Base-by-base conservation (phyloP, 1,140 invertebrate genomes). In the Sesamia nonagrioides region DNA sequence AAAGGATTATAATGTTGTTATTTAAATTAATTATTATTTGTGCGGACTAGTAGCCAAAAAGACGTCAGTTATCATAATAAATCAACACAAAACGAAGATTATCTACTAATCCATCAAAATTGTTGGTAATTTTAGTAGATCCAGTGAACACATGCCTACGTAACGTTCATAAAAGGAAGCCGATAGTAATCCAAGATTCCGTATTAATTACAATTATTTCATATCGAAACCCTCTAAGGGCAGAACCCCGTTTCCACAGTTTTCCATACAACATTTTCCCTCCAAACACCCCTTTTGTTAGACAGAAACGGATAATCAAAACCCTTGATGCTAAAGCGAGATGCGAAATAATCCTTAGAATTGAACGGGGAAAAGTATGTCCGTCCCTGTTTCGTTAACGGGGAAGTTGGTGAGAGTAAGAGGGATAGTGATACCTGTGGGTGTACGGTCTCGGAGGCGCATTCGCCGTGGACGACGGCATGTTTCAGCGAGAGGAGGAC, bases 401-500 rank as follows among this genome's bases (percentile, higher is more conserved):
- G 37, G 11, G 3, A 6, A 66, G 18, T 45, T 13, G 7, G 78
- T 83, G 45, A 2, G 85, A 81, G 86, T 79, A 84, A 91, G 68
- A 77, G 87, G 80, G 91, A 86, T 33, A 42, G 42, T 42, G 5
- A 52, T 93, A 93, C 93, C 92, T 94, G 93, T 45, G 93, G 93
- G 84, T 94, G 92, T 15, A 90, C 91, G 68, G 84, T 82, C 77
- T 92, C 93, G 13, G 84, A 80, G 50, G 88, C 82, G 82, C 93
- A 94, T 80, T 96, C 97, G 8, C 97, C 97, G 94, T 98, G 97
- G 11, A 98, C 97, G 11, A 98, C 97, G 0, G 98, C 97, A 88
- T 98, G 97, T 92, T 98, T 98, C 77, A 98, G 92, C 0, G 98
- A 98, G 77, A 98, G 94, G 33, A 98, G 95, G 21, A 98, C 98